Evolutionary conservation across 2,888 invertebrate genomes (phyloP), one percentile per base, ranked within the genome.

Genomic region (Pedicia rivosa): DNA sequence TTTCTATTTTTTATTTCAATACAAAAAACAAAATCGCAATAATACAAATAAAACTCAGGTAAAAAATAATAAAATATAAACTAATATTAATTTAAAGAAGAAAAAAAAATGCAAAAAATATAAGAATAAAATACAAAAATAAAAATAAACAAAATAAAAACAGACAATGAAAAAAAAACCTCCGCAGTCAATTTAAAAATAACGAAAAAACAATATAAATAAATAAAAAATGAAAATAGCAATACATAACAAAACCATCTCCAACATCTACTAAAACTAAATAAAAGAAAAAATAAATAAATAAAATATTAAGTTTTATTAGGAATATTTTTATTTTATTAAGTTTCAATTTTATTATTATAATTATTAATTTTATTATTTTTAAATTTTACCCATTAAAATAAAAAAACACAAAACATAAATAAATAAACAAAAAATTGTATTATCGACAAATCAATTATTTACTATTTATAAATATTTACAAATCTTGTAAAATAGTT

Each of bases 1-100:
- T n/a, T n/a, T n/a, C n/a, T n/a, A 3, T 31, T 31, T 19, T 16
- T 27, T 5, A 27, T 27, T 31, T 32, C 14, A 30, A n/a, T 32
- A 20, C 17, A 32, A 17, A 20, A 17, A 32, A 32, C 32, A 9
- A 20, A 32, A 32, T 20, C 32, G 32, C 32, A 32, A 32, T 32
- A 20, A 32, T 32, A 32, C 32, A 32, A 32, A 32, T 32, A 32
- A 32, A 32, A 32, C 32, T 32, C 32, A 32, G 32, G 32, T 20
- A 32, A 32, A 32, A 20, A 32, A 32, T 20, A 32, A 32, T 14
- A 32, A 32, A 20, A 31, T 20, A 20, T 20, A n/a, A 32, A 32
- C 17, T 30, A 30, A 30, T 12, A 20, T 32, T 32, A 20, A 20
- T 32, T 30, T 31, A 20, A 20, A 2, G 12, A 31, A 31, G 15